Evolutionary conservation across 2,888 invertebrate genomes (phyloP), one percentile per base, ranked within the genome.

Genomic region (Napeogenes inachia): DNA sequence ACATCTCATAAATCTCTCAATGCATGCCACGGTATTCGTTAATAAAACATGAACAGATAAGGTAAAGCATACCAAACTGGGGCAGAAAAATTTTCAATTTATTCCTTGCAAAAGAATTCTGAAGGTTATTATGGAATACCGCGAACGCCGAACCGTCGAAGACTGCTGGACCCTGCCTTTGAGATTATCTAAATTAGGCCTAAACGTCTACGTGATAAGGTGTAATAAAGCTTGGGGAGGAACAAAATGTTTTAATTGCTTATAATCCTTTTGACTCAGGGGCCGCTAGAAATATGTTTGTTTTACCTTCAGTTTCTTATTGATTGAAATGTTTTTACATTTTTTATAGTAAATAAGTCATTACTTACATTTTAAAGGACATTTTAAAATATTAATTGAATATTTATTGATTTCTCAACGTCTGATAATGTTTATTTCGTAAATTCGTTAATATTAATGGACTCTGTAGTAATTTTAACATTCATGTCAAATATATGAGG

Each of bases 21-120:
- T 59, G 50, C 46, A 66, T 62, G 21, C 64, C 59, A 61, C 59
- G 64, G 60, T 64, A 66, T 62, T 59, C 62, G 62, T 66, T 64
- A 64, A 64, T 64, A 64, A 64, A 64, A 64, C 62, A 62, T 67
- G 64, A 61, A 54, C 62, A 64, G 64, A 58, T 67, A 59, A 64
- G 60, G 60, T 64, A 62, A 66, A 62, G 66, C 66, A 64, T 67
- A 62, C 66, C 66, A 59, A 64, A 60, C 56, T 62, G 60, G 62
- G 64, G 64, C 59, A 64, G 66, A 64, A 67, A 67, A 67, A 62
- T 61, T 62, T 67, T 67, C 66, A 67, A 67, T 67, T 67, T 67
- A 67, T 67, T 67, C 62, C 46, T 62, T 33, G 59, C 66, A 56
- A 62, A 67, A 62, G 64, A 64, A 64, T 64, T 60, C 64, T 62